phyloP scores from a whole-genome alignment of 2,113 vertebrate species.

The Amblyornis subalaris region DNA sequence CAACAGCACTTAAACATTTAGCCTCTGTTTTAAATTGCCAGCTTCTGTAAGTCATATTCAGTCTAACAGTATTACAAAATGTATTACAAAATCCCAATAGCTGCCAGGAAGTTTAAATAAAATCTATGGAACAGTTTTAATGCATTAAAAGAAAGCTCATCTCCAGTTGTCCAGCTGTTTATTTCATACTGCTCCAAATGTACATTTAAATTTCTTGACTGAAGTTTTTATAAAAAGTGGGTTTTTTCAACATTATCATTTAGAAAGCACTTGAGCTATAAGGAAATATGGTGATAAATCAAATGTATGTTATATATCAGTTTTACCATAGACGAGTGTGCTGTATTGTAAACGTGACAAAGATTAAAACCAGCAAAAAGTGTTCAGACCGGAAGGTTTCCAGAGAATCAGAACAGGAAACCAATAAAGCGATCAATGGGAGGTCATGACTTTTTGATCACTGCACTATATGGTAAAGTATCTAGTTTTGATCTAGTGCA shows the following conservation, averaged over 20 bases:
- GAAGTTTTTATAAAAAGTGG: not conserved
- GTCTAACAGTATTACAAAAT: not conserved
- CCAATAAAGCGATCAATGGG: conserved; percentile 70
- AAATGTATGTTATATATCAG: conserved; percentile 21
- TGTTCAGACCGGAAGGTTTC: conserved; percentile 70
- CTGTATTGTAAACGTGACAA: conserved; percentile 66
- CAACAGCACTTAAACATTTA: conserved; percentile 27
- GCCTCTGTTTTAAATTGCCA: conserved; percentile 15
- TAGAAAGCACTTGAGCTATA: conserved; percentile 39
- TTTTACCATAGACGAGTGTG: conserved; percentile 28
- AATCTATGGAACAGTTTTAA: not conserved
- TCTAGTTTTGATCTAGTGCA: conserved; percentile 57
- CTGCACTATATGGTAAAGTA: conserved; percentile 37
- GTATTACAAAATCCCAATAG: not conserved
- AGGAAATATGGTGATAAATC: conserved; percentile 26
- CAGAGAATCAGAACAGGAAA: conserved; percentile 84
- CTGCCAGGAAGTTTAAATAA: not conserved
- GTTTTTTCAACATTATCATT: conserved; percentile 5
- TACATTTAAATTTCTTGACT: not conserved
- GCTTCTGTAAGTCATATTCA: conserved; percentile 1
- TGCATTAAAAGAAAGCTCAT: not conserved
- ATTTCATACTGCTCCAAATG: not conserved
- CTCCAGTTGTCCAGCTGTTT: not conserved
- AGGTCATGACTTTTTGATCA: conserved; percentile 77
- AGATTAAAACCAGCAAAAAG: conserved; percentile 67